These are phyloP conservation scores for Octodon degus DNA, from an alignment of 2,113 vertebrate genomes.

Conservation along the genomic window DNA sequence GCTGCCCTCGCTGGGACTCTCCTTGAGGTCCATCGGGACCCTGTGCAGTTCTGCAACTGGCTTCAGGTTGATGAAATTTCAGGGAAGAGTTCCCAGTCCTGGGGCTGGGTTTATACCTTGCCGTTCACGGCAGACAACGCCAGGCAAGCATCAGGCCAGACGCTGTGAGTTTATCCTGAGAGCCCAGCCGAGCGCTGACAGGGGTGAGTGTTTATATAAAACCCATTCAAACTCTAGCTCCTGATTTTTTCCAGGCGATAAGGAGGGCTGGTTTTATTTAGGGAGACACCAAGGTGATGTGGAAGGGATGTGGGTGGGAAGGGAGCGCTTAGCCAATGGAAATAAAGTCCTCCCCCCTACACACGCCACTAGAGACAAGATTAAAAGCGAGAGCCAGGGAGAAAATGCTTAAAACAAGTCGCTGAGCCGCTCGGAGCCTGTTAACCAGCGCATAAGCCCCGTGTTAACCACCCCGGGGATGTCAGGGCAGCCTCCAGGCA, in stretches of 20 bases:
- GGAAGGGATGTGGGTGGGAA: conserved; percentile 91
- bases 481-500: conserved; percentile 73
- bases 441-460: conserved; percentile 79
- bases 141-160: conserved; percentile 70
- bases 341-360: conserved; percentile 88
- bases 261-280: conserved; percentile 91
- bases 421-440: conserved; percentile 79
- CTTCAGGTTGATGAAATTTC: conserved; percentile 79
- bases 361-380: conserved; percentile 85
- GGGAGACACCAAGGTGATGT: conserved; percentile 93
- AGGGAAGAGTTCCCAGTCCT: conserved; percentile 70
- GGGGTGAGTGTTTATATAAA: conserved; percentile 88
- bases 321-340: conserved; percentile 89
- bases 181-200: conserved; percentile 81
- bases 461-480: conserved; percentile 69
- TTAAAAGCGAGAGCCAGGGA: conserved; percentile 83
- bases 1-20: conserved; percentile 92
- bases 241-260: conserved; percentile 89
- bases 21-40: conserved; percentile 95
- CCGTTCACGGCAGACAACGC: conserved; percentile 44
- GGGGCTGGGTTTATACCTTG: conserved; percentile 76
- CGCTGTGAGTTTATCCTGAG: conserved; percentile 77
- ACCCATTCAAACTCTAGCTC: conserved; percentile 91
- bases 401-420: conserved; percentile 82
- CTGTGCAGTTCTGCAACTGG: conserved; percentile 82